Conservation (phyloP, 2,113 vertebrate species). For the Calonectris borealis region DNA sequence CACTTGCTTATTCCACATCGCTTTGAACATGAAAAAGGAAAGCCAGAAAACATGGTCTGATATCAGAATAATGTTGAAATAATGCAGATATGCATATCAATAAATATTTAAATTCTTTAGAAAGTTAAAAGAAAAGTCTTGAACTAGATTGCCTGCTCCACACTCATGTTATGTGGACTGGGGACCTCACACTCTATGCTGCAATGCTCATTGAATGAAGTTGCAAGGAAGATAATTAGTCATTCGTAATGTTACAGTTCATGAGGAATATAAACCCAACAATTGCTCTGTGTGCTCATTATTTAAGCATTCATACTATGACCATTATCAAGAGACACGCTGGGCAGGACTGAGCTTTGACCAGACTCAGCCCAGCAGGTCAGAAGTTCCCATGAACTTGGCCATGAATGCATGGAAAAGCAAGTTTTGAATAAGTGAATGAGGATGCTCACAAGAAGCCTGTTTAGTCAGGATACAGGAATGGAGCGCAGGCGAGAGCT, state of each 20-base stretch:
- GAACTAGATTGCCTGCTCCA: neutral
- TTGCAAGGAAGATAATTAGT: neutral
- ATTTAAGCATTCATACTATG: neutral
- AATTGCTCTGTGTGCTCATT: neutral
- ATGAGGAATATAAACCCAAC: neutral
- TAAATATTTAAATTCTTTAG: neutral
- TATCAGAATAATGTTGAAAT: neutral
- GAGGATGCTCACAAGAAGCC: neutral
- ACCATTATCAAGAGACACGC: neutral
- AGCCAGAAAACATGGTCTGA: neutral
- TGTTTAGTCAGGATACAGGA: neutral
- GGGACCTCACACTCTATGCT: neutral
- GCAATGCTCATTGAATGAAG: neutral
- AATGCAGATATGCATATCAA: neutral
- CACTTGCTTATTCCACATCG: neutral
- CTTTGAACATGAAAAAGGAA: neutral
- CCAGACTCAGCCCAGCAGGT: neutral
- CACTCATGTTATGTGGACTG: neutral
- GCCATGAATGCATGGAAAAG: neutral
- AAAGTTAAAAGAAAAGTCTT: neutral
- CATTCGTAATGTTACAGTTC: neutral
- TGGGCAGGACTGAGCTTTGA: neutral
- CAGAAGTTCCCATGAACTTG: neutral
- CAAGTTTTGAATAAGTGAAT: neutral
- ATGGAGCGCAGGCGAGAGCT: fast-evolving